Evolutionary conservation across 2,113 vertebrate species (phyloP).

Genomic region (Festucalex cinctus): DNA sequence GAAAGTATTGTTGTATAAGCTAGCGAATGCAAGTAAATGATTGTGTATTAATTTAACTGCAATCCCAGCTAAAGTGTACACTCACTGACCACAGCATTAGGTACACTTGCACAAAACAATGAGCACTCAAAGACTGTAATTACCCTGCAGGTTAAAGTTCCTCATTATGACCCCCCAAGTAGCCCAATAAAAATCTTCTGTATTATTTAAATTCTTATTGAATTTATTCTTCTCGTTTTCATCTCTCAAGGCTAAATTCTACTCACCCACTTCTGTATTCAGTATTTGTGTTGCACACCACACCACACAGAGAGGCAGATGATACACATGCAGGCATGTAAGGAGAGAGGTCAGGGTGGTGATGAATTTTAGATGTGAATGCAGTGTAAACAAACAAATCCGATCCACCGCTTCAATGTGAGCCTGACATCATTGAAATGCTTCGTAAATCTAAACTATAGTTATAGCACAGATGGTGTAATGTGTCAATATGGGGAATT

Average conservation of each 20-base stretch:
- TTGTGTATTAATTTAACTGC: constrained; percentile 19
- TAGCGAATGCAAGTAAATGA: constrained; percentile 9
- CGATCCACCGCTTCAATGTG: neutral
- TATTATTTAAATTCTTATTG: neutral
- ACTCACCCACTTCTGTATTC: too few species aligned
- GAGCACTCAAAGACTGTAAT: neutral
- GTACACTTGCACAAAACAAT: neutral
- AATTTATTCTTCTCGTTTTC: neutral
- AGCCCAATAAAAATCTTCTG: neutral
- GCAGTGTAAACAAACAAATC: neutral
- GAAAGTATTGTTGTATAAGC: constrained; percentile 13
- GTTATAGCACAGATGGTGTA: neutral
- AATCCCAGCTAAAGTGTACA: constrained; percentile 11
- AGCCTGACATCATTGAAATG: neutral
- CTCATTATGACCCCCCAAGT: neutral
- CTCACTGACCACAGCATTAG: neutral
- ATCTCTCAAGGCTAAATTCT: neutral
- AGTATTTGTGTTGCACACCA: too few species aligned
- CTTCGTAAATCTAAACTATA: neutral
- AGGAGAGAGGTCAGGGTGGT: neutral
- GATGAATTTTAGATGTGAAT: neutral
- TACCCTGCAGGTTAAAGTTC: neutral
- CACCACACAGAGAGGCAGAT: neutral
- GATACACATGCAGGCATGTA: neutral
- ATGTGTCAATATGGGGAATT: neutral